Evolutionary conservation across 2,797 vertebrate species (phyloP), one percentile per base, ranked within the genome.

Genomic region (Pseudocheirus occidentalis): DNA sequence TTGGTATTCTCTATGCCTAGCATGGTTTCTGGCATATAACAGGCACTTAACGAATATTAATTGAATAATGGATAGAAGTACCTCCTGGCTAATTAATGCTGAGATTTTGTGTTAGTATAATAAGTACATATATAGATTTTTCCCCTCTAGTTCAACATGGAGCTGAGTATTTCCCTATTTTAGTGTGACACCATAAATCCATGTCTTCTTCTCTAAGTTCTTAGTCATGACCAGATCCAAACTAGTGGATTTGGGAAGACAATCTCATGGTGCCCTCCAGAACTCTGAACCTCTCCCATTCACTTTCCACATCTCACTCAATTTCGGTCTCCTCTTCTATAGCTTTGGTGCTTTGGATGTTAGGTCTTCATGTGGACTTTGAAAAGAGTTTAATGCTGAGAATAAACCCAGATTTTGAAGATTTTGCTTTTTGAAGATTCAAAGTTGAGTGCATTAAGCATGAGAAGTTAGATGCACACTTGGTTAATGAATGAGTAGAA

Each of bases 401-500:
- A 92, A 94, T 55, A 97, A 96, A 57, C 92, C 40, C 54, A 57
- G 9, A 31, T 66, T 66, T 29, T 59, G 73, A 96, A 94, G 94
- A 95, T 55, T 91, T 13, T 52, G n/a, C 34, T 40, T 73, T 21
- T 52, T 29, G 34, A 56, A 95, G 40, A 54, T 55, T 59, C 92
- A 55, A 34, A 59, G 91, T 90, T 54, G 24, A 40, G 92, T 21
- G 87, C 87, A 46, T 50, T 53, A 34, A 73, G 34, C n/a, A 40
- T 73, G 59, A 34, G 31, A 62, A 5, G 59, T 92, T 56, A 87
- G 27, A 24, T 46, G 40, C 40, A 7, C 0, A 7, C 73, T 96
- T 94, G 92, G 94, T 97, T 94, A 66, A 55, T 46, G 27, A 73
- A 40, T 91, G 57, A 95, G 90, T 40, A 59, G 96, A 94, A 92